These are phyloP conservation scores for Heliconius eleuchia DNA, from an alignment of 1,140 invertebrate species.

Conservation along the genomic window DNA sequence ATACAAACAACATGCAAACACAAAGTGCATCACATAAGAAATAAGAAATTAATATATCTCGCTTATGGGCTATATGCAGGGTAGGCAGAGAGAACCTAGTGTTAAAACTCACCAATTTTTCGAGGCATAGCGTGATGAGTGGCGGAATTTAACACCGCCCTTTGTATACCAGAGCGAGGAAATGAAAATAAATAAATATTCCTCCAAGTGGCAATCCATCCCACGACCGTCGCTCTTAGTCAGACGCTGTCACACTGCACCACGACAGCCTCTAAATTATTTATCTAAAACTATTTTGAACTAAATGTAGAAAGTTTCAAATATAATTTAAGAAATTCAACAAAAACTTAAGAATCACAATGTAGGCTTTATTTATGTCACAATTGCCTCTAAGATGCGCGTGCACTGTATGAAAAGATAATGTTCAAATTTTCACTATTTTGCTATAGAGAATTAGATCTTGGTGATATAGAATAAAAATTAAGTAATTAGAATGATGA, in stretches of 20 bases:
- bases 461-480: constrained; percentile 17
- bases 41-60: neutral
- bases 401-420: constrained; percentile 28
- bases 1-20: neutral
- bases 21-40: neutral
- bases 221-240: no score
- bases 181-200: no score
- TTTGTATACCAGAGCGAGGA: no score
- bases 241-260: no score
- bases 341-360: neutral
- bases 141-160: no score
- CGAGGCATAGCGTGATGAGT: no score
- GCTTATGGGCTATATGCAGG: neutral
- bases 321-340: constrained; percentile 22
- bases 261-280: neutral
- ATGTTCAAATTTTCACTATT: constrained; percentile 35
- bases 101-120: no score
- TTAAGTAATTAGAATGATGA: neutral
- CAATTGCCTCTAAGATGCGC: constrained; percentile 14
- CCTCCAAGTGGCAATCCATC: no score
- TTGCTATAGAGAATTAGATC: constrained; percentile 23
- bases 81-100: no score
- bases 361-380: constrained; percentile 4
- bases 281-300: neutral
- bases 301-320: constrained; percentile 22